These are phyloP conservation scores for Cancer borealis DNA, from an alignment of 2,888 invertebrate species.

Conservation along the genomic window DNA sequence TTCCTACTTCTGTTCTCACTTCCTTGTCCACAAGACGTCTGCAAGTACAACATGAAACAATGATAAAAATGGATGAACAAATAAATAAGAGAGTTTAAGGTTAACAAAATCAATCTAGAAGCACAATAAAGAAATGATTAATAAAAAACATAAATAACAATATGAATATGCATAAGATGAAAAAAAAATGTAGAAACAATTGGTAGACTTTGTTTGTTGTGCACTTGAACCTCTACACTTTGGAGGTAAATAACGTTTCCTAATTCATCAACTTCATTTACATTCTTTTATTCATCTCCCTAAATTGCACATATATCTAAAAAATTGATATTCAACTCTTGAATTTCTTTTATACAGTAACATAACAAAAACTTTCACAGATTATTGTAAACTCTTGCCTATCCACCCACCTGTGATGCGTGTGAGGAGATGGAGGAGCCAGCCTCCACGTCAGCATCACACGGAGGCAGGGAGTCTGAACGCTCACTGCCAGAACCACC, in stretches of 20 bases:
- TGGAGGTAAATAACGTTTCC: too few species aligned
- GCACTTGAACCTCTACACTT: too few species aligned
- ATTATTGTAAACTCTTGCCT: neutral
- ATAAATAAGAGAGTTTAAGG: neutral
- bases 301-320: too few species aligned
- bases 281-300: too few species aligned
- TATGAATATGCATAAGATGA: neutral
- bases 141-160: neutral
- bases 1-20: slow-evolving; percentile 79
- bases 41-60: neutral
- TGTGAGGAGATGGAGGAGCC: slow-evolving; percentile 75
- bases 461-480: slow-evolving; percentile 72
- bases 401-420: slow-evolving; percentile 68
- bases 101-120: too few species aligned
- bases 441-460: slow-evolving; percentile 68
- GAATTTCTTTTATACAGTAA: too few species aligned
- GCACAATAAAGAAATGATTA: neutral
- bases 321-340: too few species aligned
- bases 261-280: too few species aligned
- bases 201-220: too few species aligned
- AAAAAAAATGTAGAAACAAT: neutral
- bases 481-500: slow-evolving; percentile 73
- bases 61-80: neutral
- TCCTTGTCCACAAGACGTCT: slow-evolving; percentile 71
- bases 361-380: neutral